These are phyloP conservation scores for Lepus oiostolus DNA, from an alignment of 2,797 vertebrate genomes.

Conservation along the genomic window DNA sequence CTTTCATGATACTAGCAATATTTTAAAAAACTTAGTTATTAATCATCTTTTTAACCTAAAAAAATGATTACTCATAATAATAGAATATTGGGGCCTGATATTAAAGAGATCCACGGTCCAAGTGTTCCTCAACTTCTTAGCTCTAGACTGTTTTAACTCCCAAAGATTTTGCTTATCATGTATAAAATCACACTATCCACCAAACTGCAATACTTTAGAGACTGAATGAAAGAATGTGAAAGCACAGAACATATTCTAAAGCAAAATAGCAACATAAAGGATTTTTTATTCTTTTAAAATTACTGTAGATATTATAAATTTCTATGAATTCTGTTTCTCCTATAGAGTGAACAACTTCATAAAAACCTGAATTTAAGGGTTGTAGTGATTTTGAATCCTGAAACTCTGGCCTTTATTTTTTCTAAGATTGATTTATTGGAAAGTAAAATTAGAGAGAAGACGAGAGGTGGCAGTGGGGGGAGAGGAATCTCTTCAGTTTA, in stretches of 20 bases:
- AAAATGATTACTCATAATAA: neutral
- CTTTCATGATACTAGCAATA: conserved; percentile 8
- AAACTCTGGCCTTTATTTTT: neutral
- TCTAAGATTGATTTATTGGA: too few species aligned
- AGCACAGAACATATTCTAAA: neutral
- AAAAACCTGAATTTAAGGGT: neutral
- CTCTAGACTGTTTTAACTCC: neutral
- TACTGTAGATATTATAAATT: conserved; percentile 7
- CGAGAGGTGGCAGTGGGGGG: too few species aligned
- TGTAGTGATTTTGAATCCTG: conserved; percentile 43
- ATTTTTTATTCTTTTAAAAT: neutral
- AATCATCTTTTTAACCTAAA: conserved; percentile 3
- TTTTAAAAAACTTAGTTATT: neutral
- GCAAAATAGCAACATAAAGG: neutral
- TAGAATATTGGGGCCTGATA: neutral
- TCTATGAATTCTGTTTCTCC: neutral
- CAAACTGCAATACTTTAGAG: neutral
- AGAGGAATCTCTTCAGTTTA: too few species aligned
- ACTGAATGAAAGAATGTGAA: neutral
- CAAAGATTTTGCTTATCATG: neutral
- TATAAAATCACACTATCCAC: neutral
- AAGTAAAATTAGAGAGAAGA: too few species aligned
- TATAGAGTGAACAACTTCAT: neutral
- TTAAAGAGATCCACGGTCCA: neutral
- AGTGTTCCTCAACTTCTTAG: neutral